A percentile compares a stretch with the other conserved stretches of the same genome.
Conservation (phyloP, 2,888 invertebrate species). For the Pseudanteris insignis region DNA sequence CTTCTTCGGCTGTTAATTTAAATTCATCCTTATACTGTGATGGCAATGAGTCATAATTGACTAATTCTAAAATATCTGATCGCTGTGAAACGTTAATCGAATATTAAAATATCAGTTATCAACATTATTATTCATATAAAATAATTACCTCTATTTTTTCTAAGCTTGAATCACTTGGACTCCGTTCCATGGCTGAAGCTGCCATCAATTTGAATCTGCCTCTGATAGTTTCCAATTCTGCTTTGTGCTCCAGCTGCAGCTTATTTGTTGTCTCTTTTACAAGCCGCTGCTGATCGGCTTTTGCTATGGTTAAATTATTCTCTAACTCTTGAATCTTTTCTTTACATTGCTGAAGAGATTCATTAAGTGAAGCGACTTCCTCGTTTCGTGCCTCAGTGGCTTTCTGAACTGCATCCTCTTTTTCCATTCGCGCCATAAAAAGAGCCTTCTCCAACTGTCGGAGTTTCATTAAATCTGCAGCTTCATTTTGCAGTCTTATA, state of each 20-base stretch:
- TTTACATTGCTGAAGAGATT: slow-evolving; percentile 51
- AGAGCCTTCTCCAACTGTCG: slow-evolving; percentile 47
- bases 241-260: slow-evolving; percentile 75
- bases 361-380: slow-evolving; percentile 51
- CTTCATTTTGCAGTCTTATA: slow-evolving; percentile 54
- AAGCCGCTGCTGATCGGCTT: slow-evolving; percentile 69
- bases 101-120: no score
- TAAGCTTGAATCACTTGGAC: slow-evolving; percentile 80
- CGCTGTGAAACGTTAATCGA: no score
- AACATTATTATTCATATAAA: no score
- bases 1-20: slow-evolving; percentile 69
- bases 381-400: slow-evolving; percentile 48
- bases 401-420: slow-evolving; percentile 53
- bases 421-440: slow-evolving; percentile 52
- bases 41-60: slow-evolving; percentile 74
- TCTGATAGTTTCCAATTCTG: slow-evolving; percentile 77
- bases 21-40: slow-evolving; percentile 76
- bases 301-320: slow-evolving; percentile 55
- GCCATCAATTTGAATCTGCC: slow-evolving; percentile 73
- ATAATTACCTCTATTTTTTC: slow-evolving; percentile 74
- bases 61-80: slow-evolving; percentile 72
- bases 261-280: slow-evolving; percentile 77
- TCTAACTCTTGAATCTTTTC: slow-evolving; percentile 49
- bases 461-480: slow-evolving; percentile 49
- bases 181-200: slow-evolving; percentile 76